These are phyloP conservation scores for Trogon melanurus DNA, from an alignment of 2,113 vertebrate genomes.

Conservation along the genomic window DNA sequence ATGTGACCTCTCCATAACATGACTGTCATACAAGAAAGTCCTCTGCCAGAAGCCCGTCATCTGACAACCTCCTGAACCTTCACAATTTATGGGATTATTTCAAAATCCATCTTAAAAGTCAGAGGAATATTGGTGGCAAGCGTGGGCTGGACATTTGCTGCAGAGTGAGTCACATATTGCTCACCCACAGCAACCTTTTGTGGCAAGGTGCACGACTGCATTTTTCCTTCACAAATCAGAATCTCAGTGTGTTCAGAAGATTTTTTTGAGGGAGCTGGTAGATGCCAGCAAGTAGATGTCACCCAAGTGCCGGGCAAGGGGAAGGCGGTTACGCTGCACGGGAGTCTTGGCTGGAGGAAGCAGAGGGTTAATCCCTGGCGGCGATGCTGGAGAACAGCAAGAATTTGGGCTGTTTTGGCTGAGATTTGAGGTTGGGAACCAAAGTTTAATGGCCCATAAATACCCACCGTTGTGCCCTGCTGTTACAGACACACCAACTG, in stretches of 20 bases:
- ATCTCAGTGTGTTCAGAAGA: not conserved
- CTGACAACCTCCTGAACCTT: not conserved
- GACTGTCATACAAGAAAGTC: not conserved
- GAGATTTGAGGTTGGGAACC: not conserved
- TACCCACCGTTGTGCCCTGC: not conserved
- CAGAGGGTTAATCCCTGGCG: not conserved
- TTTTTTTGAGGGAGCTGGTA: not conserved
- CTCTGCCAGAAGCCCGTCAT: not conserved
- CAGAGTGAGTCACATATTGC: not conserved
- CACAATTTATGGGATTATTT: not conserved
- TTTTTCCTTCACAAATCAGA: not conserved
- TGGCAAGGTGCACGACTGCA: not conserved
- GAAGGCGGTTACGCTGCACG: accelerated
- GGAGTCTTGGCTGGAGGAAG: not conserved
- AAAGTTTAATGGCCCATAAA: slow-evolving; percentile 32
- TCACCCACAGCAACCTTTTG: not conserved
- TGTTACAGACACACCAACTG: not conserved
- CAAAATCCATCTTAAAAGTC: not conserved
- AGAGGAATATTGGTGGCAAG: not conserved
- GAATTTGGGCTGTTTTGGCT: not conserved
- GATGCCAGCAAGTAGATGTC: not conserved
- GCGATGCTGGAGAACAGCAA: not conserved
- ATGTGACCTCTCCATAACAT: not conserved
- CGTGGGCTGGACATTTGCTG: not conserved
- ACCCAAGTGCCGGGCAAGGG: not conserved